Evolutionary conservation across 2,888 invertebrate genomes (phyloP).

Genomic region (Malthinus flaveolus): DNA sequence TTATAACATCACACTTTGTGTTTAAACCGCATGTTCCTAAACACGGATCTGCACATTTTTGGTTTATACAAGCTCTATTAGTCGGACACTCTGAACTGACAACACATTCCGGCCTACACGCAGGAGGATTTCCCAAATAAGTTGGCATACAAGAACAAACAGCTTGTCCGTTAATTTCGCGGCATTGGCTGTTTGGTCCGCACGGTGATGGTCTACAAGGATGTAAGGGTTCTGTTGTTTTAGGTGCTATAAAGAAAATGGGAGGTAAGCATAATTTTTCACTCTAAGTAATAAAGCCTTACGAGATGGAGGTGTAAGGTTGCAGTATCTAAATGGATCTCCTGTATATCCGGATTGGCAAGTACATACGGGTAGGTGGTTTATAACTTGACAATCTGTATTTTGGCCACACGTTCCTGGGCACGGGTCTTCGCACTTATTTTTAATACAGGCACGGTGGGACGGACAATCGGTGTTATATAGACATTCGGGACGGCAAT

Average conservation of each 20-base stretch:
- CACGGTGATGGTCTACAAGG: slow-evolving; percentile 74
- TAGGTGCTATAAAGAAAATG: slow-evolving; percentile 33
- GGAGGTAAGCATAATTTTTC: background rate
- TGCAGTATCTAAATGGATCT: slow-evolving; percentile 64
- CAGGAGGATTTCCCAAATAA: slow-evolving; percentile 69
- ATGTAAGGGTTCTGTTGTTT: slow-evolving; percentile 53
- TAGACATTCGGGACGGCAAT: slow-evolving; percentile 70
- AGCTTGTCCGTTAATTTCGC: slow-evolving; percentile 58
- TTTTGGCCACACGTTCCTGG: slow-evolving; percentile 71
- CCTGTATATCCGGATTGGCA: slow-evolving; percentile 66
- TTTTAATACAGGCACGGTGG: slow-evolving; percentile 64
- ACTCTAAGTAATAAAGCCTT: slow-evolving; percentile 38
- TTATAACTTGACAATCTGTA: slow-evolving; percentile 67
- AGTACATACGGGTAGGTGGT: slow-evolving; percentile 68
- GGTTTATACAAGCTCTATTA: slow-evolving; percentile 71
- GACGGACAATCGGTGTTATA: slow-evolving; percentile 69
- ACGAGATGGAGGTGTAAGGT: slow-evolving; percentile 50
- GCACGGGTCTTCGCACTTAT: slow-evolving; percentile 71
- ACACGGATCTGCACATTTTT: slow-evolving; percentile 75
- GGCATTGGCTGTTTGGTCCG: slow-evolving; percentile 73
- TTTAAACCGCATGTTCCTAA: slow-evolving; percentile 71
- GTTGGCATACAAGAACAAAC: slow-evolving; percentile 70
- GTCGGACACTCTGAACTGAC: slow-evolving; percentile 70
- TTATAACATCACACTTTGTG: slow-evolving; percentile 72
- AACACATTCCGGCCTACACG: slow-evolving; percentile 72